Conservation (phyloP, 2,888 invertebrate species). For the Teinopalpus imperialis region DNA sequence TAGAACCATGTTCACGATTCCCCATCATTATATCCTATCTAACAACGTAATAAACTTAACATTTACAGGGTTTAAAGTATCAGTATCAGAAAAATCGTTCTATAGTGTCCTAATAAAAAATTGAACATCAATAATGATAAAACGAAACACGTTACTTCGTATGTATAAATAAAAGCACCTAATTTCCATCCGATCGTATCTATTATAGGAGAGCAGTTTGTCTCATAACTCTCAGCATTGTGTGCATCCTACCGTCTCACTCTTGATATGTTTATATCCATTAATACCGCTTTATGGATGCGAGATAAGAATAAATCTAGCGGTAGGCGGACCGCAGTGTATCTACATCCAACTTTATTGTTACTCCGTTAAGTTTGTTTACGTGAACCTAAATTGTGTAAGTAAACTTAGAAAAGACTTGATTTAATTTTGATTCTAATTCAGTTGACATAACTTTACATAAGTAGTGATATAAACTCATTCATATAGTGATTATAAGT, state of each 20-base stretch:
- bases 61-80: constrained; percentile 16
- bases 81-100: constrained; percentile 8
- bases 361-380: constrained; percentile 59
- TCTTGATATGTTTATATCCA: constrained; percentile 72
- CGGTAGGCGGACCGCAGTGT: constrained; percentile 53
- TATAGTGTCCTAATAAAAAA: constrained; percentile 15
- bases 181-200: constrained; percentile 19
- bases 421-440: constrained; percentile 4
- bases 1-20: constrained; percentile 12
- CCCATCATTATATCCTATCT: constrained; percentile 11
- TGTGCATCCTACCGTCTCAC: constrained; percentile 40
- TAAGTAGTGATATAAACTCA: too few relatives aligned
- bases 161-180: constrained; percentile 16
- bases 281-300: constrained; percentile 68
- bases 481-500: too few relatives aligned
- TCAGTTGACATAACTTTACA: constrained; percentile 3
- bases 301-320: constrained; percentile 71
- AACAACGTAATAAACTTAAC: constrained; percentile 17
- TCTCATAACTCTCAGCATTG: constrained; percentile 11
- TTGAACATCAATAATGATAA: constrained; percentile 23
- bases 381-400: constrained; percentile 45
- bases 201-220: constrained; percentile 8
- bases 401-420: constrained; percentile 10
- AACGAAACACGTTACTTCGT: constrained; percentile 14
- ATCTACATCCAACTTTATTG: constrained; percentile 64